phyloP scores from a whole-genome alignment of 1,140 invertebrate species.

The Drosophila ficusphila region DNA sequence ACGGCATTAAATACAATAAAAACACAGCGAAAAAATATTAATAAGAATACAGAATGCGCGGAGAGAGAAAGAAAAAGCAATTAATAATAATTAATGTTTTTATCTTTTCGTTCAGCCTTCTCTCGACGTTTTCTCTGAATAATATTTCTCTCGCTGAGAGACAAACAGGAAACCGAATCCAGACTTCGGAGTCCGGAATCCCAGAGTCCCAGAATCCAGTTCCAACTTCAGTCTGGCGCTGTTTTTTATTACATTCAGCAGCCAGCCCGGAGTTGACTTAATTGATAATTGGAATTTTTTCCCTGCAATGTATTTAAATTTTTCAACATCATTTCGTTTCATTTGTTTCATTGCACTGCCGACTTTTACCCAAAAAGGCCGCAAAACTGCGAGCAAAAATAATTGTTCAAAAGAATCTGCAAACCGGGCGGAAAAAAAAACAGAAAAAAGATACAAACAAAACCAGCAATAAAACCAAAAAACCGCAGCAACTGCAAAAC shows the following conservation, averaged over 20 bases:
- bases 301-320: constrained; percentile 74
- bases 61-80: constrained; percentile 57
- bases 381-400: constrained; percentile 54
- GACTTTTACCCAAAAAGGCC: constrained; percentile 64
- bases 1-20: constrained; percentile 51
- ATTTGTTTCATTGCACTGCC: constrained; percentile 47
- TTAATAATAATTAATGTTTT: constrained; percentile 83
- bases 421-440: constrained; percentile 34
- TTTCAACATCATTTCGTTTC: constrained; percentile 79
- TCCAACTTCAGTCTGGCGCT: constrained; percentile 7
- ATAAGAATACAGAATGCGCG: constrained; percentile 39
- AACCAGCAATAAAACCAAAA: constrained; percentile 64
- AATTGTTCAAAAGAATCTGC: constrained; percentile 77
- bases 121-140: constrained; percentile 19
- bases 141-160: constrained; percentile 25
- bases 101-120: constrained; percentile 68
- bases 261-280: constrained; percentile 66
- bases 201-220: constrained; percentile 21
- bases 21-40: constrained; percentile 48
- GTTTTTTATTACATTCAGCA: constrained; percentile 68
- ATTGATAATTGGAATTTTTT: constrained; percentile 81
- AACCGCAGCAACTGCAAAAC: constrained; percentile 68
- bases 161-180: constrained; percentile 41
- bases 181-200: constrained; percentile 16
- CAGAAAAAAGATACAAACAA: constrained; percentile 33